phyloP scores from a whole-genome alignment of 2,797 vertebrate species.

The Oreortyx pictus region DNA sequence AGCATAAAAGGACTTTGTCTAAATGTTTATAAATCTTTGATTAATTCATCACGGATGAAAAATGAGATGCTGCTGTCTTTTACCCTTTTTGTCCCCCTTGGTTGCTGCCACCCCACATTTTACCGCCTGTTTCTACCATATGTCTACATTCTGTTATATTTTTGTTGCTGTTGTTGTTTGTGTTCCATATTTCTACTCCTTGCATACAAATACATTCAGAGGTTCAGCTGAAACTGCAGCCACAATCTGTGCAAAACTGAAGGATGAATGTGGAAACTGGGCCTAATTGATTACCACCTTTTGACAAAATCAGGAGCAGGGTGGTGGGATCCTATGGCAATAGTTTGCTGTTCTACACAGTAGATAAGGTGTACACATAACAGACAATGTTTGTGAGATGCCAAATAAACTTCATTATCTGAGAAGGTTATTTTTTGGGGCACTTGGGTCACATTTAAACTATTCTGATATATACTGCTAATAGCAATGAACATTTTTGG shows the following conservation, averaged over 20 bases:
- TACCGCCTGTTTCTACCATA: neutral
- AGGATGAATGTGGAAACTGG: neutral
- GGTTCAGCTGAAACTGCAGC: neutral
- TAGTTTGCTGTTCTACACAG: neutral
- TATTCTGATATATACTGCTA: neutral
- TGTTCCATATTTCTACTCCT: neutral
- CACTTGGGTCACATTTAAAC: neutral
- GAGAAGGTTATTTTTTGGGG: neutral
- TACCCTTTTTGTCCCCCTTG: neutral
- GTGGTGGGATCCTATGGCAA: neutral
- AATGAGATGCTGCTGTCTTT: neutral
- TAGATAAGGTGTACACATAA: fast-evolving
- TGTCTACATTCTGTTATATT: neutral
- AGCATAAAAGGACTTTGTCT: slow-evolving; percentile 44
- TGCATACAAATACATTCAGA: neutral
- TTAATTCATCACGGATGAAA: slow-evolving; percentile 18
- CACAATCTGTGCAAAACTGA: neutral
- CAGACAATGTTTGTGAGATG: neutral
- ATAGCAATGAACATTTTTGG: neutral
- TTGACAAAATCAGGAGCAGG: neutral
- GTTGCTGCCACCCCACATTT: neutral
- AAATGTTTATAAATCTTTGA: slow-evolving; percentile 40
- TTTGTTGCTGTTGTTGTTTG: neutral
- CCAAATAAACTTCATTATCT: neutral
- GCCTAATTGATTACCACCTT: neutral